phyloP scores from a whole-genome alignment of 2,888 invertebrate species.

The Lasiommata megera region DNA sequence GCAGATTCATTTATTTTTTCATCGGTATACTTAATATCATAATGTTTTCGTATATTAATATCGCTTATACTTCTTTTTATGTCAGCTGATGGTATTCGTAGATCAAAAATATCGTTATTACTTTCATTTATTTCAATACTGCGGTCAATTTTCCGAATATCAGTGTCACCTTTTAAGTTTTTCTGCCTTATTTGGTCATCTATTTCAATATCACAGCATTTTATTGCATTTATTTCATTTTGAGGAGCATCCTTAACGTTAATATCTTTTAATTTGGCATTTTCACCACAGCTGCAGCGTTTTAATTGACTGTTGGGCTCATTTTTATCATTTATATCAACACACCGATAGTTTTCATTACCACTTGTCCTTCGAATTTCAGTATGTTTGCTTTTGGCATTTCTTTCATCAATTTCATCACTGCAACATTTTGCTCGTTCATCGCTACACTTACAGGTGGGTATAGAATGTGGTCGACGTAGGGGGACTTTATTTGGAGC shows the following conservation, averaged over 20 bases:
- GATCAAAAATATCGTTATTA: not conserved
- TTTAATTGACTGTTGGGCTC: not conserved
- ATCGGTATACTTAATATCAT: not conserved
- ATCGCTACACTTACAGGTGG: conserved; percentile 45
- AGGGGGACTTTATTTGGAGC: conserved; percentile 57
- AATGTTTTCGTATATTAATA: not conserved
- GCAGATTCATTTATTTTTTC: not conserved
- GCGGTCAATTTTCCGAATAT: not conserved
- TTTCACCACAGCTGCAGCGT: not conserved
- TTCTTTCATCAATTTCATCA: conserved; percentile 17
- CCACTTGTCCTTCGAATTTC: not conserved
- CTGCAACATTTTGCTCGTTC: conserved; percentile 22
- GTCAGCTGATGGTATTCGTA: not conserved
- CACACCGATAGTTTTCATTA: not conserved
- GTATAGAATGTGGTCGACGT: conserved; percentile 43
- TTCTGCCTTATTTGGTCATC: not conserved
- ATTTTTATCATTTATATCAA: conserved; percentile 4
- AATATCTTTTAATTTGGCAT: not conserved
- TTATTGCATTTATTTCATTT: not conserved
- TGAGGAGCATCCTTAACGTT: not conserved
- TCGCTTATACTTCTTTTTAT: not conserved
- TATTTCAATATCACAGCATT: not conserved
- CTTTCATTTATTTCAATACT: not conserved
- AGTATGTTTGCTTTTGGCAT: not conserved
- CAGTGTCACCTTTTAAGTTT: not conserved